Percentiles rank a stretch among this genome's conserved stretches.
phyloP scores from a whole-genome alignment of 53 echinoderm and acorn worm species.

The Holothuria scabra region DNA sequence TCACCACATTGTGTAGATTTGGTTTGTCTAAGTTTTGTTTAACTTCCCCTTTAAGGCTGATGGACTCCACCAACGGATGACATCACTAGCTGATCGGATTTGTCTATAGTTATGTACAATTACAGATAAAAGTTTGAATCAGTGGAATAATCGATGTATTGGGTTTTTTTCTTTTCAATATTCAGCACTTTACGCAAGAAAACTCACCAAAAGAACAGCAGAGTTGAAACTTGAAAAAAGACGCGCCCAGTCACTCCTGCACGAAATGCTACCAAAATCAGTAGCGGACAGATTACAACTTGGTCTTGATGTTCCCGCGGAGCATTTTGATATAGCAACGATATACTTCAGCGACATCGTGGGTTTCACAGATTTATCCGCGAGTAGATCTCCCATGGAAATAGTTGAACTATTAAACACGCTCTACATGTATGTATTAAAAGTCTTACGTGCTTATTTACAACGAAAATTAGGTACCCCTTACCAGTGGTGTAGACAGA shows the following conservation, averaged over 20 bases:
- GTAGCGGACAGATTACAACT: slow-evolving; percentile 73
- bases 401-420: slow-evolving; percentile 73
- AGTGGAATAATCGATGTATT: no score
- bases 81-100: no score
- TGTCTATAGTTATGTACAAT: no score
- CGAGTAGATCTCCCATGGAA: slow-evolving; percentile 69
- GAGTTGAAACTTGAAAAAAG: slow-evolving; percentile 69
- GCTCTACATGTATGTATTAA: slow-evolving; percentile 52
- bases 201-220: slow-evolving; percentile 61
- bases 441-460: no score
- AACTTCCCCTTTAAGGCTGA: no score
- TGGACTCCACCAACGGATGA: no score
- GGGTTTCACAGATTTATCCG: slow-evolving; percentile 73
- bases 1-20: no score
- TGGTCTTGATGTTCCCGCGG: slow-evolving; percentile 62
- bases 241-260: slow-evolving; percentile 65
- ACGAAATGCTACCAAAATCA: slow-evolving; percentile 77
- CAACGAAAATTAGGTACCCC: no score
- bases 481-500: no score
- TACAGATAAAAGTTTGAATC: no score
- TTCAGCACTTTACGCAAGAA: slow-evolving; percentile 48
- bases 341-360: slow-evolving; percentile 93
- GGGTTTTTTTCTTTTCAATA: no score
- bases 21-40: no score
- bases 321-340: slow-evolving; percentile 71